Conservation (phyloP, 2,888 invertebrate species). For the Xylota sylvarum region DNA sequence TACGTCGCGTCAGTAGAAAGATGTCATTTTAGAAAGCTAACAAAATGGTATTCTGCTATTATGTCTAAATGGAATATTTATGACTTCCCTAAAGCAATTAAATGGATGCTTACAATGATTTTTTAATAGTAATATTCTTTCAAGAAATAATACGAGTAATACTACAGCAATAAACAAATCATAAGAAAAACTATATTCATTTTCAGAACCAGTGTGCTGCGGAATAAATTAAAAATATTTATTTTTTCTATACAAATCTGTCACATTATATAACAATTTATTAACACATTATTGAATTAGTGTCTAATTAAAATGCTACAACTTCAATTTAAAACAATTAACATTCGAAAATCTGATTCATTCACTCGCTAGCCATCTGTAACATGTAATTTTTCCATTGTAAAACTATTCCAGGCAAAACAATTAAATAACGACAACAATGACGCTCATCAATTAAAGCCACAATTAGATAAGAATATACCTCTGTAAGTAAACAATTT, state of each 20-base stretch:
- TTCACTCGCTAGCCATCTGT: neutral
- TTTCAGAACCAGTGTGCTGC: too few relatives aligned
- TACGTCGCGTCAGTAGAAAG: too few relatives aligned
- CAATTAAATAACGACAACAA: neutral
- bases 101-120: too few relatives aligned
- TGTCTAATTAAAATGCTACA: neutral
- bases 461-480: conserved; percentile 7
- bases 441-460: neutral
- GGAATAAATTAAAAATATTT: neutral
- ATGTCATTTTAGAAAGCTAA: too few relatives aligned
- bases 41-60: too few relatives aligned
- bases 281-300: neutral
- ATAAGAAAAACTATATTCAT: too few relatives aligned
- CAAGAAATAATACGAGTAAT: too few relatives aligned
- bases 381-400: neutral
- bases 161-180: too few relatives aligned
- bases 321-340: neutral
- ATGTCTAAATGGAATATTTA: too few relatives aligned
- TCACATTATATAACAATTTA: neutral
- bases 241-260: neutral
- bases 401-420: neutral
- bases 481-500: neutral
- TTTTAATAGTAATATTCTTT: too few relatives aligned
- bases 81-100: too few relatives aligned
- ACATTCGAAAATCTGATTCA: neutral